phyloP scores from a whole-genome alignment of 2,888 invertebrate species.

The Exocentrus adspersus region DNA sequence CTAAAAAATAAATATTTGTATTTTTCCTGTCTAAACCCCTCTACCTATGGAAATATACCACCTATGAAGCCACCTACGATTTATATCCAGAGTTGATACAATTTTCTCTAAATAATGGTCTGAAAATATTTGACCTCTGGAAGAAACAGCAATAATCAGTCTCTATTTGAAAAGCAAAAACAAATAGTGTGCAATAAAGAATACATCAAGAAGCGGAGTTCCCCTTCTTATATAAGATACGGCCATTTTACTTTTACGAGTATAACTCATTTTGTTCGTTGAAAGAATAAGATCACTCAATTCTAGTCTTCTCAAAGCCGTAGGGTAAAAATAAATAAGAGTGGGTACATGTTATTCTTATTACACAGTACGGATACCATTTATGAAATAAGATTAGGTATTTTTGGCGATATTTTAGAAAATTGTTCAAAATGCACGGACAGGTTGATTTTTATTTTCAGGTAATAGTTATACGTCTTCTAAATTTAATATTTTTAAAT shows the following conservation, averaged over 20 bases:
- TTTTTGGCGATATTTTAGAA: no score
- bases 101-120: slow-evolving; percentile 6
- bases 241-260: slow-evolving; percentile 12
- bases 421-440: no score
- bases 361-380: background rate
- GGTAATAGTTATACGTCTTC: no score
- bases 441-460: no score
- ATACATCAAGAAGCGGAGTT: slow-evolving; percentile 19
- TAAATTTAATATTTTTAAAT: no score
- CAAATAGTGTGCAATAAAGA: slow-evolving; percentile 17
- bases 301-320: slow-evolving; percentile 21
- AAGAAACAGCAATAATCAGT: slow-evolving; percentile 9
- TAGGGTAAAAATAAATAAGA: background rate
- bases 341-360: no score
- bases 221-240: slow-evolving; percentile 13
- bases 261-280: slow-evolving; percentile 26
- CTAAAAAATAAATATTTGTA: no score
- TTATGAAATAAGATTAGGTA: no score
- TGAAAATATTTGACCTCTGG: background rate
- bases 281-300: slow-evolving; percentile 15
- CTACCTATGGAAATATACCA: no score
- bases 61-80: no score
- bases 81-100: background rate
- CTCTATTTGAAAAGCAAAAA: background rate
- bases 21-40: no score